phyloP scores from a whole-genome alignment of 2,888 invertebrate species.

The Aplocera efformata region DNA sequence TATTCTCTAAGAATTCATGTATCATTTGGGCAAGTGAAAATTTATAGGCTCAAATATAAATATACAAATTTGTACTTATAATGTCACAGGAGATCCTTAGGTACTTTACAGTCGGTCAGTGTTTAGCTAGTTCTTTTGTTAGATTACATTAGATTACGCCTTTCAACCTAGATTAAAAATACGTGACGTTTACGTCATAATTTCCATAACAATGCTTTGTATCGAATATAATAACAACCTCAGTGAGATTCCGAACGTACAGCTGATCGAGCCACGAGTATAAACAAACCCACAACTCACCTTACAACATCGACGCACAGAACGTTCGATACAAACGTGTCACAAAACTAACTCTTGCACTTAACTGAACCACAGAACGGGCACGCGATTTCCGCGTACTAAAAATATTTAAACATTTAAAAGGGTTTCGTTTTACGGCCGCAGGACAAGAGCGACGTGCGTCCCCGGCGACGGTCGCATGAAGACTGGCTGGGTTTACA shows the following conservation, averaged over 20 bases:
- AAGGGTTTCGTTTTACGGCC: constrained; percentile 49
- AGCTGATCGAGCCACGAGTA: constrained; percentile 53
- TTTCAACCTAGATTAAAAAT: too few species aligned
- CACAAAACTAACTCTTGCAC: constrained; percentile 35
- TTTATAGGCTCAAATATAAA: too few species aligned
- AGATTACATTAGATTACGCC: too few species aligned
- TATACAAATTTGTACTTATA: too few species aligned
- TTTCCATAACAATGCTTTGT: constrained; percentile 11
- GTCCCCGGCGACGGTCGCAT: constrained; percentile 52
- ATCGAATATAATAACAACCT: constrained; percentile 11
- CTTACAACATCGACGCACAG: constrained; percentile 50
- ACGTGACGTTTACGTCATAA: neutral
- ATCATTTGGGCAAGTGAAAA: too few species aligned
- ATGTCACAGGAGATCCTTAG: too few species aligned
- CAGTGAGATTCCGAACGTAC: constrained; percentile 21
- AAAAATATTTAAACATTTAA: constrained; percentile 63
- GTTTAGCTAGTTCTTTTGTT: too few species aligned
- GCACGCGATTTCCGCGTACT: constrained; percentile 61
- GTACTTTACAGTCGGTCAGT: too few species aligned
- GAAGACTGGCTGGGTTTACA: constrained; percentile 49
- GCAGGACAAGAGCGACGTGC: constrained; percentile 57
- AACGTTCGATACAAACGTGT: constrained; percentile 42
- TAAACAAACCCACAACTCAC: constrained; percentile 57
- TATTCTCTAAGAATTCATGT: constrained; percentile 7
- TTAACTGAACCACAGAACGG: constrained; percentile 21